Base-by-base conservation (phyloP, 2,113 vertebrate genomes). In the Albula glossodonta region DNA sequence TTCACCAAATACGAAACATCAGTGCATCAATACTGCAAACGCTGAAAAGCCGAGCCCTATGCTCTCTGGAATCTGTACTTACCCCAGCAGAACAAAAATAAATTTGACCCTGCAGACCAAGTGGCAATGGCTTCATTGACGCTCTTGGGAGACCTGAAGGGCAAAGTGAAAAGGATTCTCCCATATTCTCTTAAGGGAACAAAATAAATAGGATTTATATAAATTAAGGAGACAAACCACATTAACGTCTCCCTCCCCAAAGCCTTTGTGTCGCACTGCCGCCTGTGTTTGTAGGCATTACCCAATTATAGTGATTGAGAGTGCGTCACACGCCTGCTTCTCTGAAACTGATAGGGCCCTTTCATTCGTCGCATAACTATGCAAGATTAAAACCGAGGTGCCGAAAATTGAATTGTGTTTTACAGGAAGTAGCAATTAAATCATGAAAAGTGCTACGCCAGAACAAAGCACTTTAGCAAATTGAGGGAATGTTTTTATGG, bases 391-490 rank as follows among this genome's bases (percentile, higher is more conserved):
- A 93, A 92, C 88, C 86, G 70, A 77, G 80, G 90, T 91, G 92
- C 83, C 63, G 51, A 15, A 91, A 93, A 94, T 91, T 92, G 88
- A 94, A 93, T 94, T 92, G 91, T 89, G 87, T 85, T 87, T 86
- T 86, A 89, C 84, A 90, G 88, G 91, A 93, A 92, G 91, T 90
- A 87, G 91, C 91, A 94, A 94, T 94, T 94, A 93, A 93, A 93
- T 94, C 90, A 92, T 60, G 87, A 91, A 82, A 83, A 90, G 91
- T 87, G 86, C 90, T 83, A 77, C 86, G 87, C 87, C 88, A 91
- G 88, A 92, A 87, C 91, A 87, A 87, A 93, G 92, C 93, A 94
- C 94, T 95, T 91, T 89, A 87, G 89, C 88, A 94, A 93, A 95
- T 93, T 93, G 92, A 92, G 90, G 86, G 89, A 91, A 90, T 74